A percentile compares a stretch with the other conserved stretches of the same genome.
Evolutionary conservation across 2,113 vertebrate genomes (phyloP).

Genomic region (Nematolebias whitei): DNA sequence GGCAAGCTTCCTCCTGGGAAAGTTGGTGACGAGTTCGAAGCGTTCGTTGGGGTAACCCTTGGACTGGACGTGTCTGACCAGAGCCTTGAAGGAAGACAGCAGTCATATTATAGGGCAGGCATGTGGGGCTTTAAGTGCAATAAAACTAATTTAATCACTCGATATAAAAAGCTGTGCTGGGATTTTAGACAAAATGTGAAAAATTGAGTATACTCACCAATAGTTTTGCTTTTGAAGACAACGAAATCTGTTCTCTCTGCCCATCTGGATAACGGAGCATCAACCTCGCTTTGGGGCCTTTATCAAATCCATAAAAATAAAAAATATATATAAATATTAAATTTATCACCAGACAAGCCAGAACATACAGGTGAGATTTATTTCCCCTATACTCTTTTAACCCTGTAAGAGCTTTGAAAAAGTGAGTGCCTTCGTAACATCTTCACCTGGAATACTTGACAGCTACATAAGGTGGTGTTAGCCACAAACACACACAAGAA

Average conservation of each 20-base stretch:
- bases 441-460: too few species aligned
- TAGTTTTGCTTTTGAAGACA: slow-evolving; percentile 95
- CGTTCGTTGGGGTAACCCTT: slow-evolving; percentile 98
- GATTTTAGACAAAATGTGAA: too few species aligned
- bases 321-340: background rate
- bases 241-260: slow-evolving; percentile 94
- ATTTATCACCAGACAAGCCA: background rate
- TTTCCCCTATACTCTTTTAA: too few species aligned
- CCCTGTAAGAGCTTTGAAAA: too few species aligned
- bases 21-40: slow-evolving; percentile 99
- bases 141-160: too few species aligned
- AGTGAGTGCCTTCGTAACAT: too few species aligned
- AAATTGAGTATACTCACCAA: slow-evolving; percentile 82
- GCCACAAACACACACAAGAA: too few species aligned
- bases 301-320: background rate
- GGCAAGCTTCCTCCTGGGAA: slow-evolving; percentile 95
- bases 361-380: too few species aligned
- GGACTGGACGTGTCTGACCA: slow-evolving; percentile 94
- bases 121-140: background rate
- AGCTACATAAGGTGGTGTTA: too few species aligned
- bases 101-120: background rate
- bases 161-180: background rate
- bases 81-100: slow-evolving; percentile 79
- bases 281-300: slow-evolving; percentile 97
- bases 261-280: slow-evolving; percentile 99